Base-by-base conservation (phyloP, 1,140 invertebrate species). In the Brachionus angularis region DNA sequence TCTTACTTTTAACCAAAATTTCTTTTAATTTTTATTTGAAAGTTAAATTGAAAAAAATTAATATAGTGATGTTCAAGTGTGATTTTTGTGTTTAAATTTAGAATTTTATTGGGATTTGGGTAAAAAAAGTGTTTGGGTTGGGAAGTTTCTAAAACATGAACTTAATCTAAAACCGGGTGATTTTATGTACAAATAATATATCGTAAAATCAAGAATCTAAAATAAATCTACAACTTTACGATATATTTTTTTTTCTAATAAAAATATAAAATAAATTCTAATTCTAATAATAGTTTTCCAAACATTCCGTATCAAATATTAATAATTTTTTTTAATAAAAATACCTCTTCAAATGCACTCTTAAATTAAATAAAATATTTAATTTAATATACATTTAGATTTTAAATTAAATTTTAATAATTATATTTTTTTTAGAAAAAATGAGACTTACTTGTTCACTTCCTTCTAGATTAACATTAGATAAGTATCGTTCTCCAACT, bases 401-500 rank as follows among this genome's bases (percentile, higher is more conserved):
- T 29, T 18, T 7, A 18, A 58, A 12, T 23, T 16, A 25, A 42
- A 39, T 23, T 4, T 25, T 8, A 52, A 14, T 31, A 33, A 27
- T 10, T n/a, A 53, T 0, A 27, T 33, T 53, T 4, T 25, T 49
- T 49, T 53, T n/a, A n/a, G n/a, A n/a, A n/a, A n/a, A n/a, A n/a
- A n/a, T n/a, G n/a, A n/a, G n/a, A 27, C n/a, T 33, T 50, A 75
- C 71, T 34, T 71, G 34, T 44, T 64, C 36, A 21, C 49, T 39
- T 21, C 52, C 62, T 23, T 44, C 49, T 4, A 78, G 67, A 50
- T 75, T 47, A 10, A 76, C 64, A 29, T 75, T 73, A 16, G 46
- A 53, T 3, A 85, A 74, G 72, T 81, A 84, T 64, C 80, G 78
- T 50, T 81, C 76, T 21, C 82, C 81, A 8, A 92, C 89, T 82